These are phyloP conservation scores for Parauchenoglanis ngamensis DNA, from an alignment of 2,797 vertebrate genomes.

Conservation along the genomic window DNA sequence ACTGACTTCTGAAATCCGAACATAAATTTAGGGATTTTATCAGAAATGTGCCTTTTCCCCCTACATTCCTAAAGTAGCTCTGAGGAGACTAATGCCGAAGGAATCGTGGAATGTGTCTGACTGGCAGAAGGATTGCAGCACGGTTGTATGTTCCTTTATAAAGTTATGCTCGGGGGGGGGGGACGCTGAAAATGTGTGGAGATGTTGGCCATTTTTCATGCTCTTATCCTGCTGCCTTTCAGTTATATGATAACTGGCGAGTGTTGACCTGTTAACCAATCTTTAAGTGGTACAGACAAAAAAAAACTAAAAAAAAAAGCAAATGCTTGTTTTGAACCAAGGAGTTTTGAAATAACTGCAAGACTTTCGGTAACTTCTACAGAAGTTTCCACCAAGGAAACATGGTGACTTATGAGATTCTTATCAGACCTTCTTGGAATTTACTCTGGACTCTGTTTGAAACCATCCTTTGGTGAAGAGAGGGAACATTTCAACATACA, in stretches of 20 bases:
- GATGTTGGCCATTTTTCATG: neutral
- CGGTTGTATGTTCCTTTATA: slow-evolving; percentile 33
- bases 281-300: neutral
- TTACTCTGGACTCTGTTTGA: neutral
- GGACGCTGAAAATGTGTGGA: neutral
- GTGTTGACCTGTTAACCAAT: neutral
- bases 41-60: slow-evolving; percentile 66
- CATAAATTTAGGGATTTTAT: slow-evolving; percentile 79
- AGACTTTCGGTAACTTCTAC: too few relatives aligned
- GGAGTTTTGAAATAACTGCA: neutral
- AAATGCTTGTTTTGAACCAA: neutral
- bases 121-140: slow-evolving; percentile 35
- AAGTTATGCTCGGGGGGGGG: slow-evolving; percentile 15
- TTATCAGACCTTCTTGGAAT: neutral
- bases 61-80: slow-evolving; percentile 65
- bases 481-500: neutral
- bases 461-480: neutral
- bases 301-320: neutral
- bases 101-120: slow-evolving; percentile 47
- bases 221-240: neutral
- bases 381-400: neutral
- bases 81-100: slow-evolving; percentile 48
- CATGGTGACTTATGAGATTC: neutral
- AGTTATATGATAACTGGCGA: neutral
- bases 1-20: slow-evolving; percentile 56